Evolutionary conservation across 2,797 vertebrate species (phyloP).

Genomic region (Myotis pilosus): DNA sequence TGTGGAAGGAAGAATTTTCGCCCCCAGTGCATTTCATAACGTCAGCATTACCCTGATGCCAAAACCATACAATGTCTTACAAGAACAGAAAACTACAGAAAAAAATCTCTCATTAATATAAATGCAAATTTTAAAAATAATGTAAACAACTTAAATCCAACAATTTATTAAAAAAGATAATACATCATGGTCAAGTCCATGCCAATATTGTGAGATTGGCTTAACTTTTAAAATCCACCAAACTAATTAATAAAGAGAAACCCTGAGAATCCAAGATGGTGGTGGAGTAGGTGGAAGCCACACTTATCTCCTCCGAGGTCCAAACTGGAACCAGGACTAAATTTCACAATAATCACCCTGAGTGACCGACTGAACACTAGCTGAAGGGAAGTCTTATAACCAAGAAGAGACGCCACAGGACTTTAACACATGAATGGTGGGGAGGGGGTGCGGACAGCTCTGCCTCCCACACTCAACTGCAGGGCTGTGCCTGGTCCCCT

Average conservation of each 20-base stretch:
- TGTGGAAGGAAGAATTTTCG: neutral
- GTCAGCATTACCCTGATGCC: neutral
- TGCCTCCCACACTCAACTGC: accelerated
- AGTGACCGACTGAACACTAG: neutral
- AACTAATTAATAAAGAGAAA: neutral
- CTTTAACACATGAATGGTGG: accelerated
- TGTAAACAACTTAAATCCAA: neutral
- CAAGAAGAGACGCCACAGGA: neutral
- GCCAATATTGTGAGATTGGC: accelerated
- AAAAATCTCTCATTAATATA: neutral
- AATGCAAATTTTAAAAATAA: neutral
- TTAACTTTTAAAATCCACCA: neutral
- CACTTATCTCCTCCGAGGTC: neutral
- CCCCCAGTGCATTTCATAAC: neutral
- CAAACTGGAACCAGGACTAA: neutral
- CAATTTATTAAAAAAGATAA: neutral
- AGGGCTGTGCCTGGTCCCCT: accelerated
- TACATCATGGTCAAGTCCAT: neutral
- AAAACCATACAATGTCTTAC: neutral
- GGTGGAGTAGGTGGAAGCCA: neutral
- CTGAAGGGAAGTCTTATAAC: neutral
- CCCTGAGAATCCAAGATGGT: neutral
- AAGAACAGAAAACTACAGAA: neutral
- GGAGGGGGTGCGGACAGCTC: neutral
- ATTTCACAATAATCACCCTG: neutral